A percentile compares a stretch with the other conserved stretches of the same genome.
Conservation (phyloP, 2,888 invertebrate species). For the Sepiola atlantica region DNA sequence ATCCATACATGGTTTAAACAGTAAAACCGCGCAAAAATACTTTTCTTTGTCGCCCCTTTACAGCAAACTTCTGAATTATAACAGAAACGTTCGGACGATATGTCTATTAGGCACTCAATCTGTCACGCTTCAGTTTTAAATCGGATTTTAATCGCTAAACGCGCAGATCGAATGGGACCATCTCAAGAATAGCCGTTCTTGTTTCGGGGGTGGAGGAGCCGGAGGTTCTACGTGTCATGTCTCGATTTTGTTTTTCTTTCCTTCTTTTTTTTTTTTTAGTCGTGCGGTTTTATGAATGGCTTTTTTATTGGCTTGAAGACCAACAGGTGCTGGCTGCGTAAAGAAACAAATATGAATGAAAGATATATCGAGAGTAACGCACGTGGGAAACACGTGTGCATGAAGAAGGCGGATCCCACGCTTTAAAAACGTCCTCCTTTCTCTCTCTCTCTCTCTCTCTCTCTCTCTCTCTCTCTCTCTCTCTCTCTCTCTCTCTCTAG, state of each 20-base stretch:
- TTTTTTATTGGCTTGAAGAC: not conserved
- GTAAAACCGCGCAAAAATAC: no score
- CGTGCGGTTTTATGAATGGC: not conserved
- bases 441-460: not conserved
- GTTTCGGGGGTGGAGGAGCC: no score
- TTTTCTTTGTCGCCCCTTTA: no score
- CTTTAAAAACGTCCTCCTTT: not conserved
- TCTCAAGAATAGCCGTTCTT: no score
- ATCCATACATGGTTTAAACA: no score
- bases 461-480: not conserved
- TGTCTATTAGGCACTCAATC: no score
- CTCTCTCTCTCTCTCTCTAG: not conserved
- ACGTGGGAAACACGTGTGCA: not conserved
- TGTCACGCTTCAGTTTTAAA: not conserved
- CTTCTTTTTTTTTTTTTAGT: not conserved
- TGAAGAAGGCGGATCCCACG: not conserved
- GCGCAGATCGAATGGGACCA: no score
- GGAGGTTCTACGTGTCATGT: not conserved
- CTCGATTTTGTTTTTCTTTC: not conserved
- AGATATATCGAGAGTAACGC: not conserved
- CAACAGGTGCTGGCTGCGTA: constrained; percentile 32
- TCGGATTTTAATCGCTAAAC: not conserved
- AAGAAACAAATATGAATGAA: not conserved
- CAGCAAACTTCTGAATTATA: no score
- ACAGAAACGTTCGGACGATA: no score